phyloP scores from a whole-genome alignment of 2,888 invertebrate species.

The Sesamia inferens region DNA sequence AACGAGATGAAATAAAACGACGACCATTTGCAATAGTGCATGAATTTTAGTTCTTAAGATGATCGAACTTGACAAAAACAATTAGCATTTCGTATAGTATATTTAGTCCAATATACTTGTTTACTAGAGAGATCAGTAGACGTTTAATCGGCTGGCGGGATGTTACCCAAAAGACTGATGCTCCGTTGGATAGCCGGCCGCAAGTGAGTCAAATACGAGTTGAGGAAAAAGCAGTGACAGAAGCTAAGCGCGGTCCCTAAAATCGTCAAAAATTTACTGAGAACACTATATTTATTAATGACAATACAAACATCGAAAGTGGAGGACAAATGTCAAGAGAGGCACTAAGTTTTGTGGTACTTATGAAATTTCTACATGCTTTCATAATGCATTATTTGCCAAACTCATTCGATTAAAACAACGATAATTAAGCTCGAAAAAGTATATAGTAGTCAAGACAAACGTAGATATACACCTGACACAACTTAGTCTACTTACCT shows the following conservation, averaged over 20 bases:
- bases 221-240: not conserved
- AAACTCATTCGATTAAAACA: not conserved
- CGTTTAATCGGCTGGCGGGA: not conserved
- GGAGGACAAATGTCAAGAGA: not conserved
- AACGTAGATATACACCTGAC: not conserved
- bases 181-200: not conserved
- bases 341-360: not conserved
- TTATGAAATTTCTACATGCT: not conserved
- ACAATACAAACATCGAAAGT: not conserved
- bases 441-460: not conserved
- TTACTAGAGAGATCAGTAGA: too few species aligned
- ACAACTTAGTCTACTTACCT: slow-evolving; percentile 84
- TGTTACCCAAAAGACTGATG: not conserved
- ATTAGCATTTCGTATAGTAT: too few species aligned
- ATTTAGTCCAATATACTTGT: too few species aligned
- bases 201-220: not conserved
- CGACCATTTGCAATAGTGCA: too few species aligned
- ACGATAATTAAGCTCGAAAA: not conserved
- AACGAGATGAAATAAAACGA: too few species aligned
- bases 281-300: not conserved
- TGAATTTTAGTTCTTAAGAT: too few species aligned
- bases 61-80: too few species aligned
- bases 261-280: not conserved
- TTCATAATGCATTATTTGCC: not conserved
- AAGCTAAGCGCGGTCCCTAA: not conserved